Base-by-base conservation (phyloP, 2,888 invertebrate genomes). In the Cylindroiulus punctatus region DNA sequence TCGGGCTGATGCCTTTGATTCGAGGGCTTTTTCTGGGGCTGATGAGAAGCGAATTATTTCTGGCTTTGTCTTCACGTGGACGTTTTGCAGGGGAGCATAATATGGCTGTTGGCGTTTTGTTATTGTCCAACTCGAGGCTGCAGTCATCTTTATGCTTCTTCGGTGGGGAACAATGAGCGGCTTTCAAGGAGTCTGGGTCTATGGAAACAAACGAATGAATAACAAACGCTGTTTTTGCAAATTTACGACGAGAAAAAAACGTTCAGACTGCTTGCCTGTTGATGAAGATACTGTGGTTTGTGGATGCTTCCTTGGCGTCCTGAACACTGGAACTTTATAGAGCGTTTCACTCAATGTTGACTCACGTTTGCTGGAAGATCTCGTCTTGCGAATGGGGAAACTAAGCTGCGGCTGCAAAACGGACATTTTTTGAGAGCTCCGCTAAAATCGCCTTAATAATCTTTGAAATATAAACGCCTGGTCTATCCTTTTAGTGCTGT, bases 381-480 rank as follows among this genome's bases (percentile, higher is more conserved):
- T 84, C 30, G 84, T 57, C 30, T 84, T 84, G 26, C 84, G 84
- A 52, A 84, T 7, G n/a, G 84, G 4, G 30, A 84, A 84, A 30
- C 26, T 84, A 22, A 84, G 26, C 26, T 26, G 8, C 84, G 17
- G 44, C 52, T 84, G 84, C 3, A 83, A 7, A 0, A n/a, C 0
- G 26, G 83, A 30, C 76, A 76, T 76, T 76, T 30, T 14, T 14
- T 83, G 10, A 4, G 26, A 26, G 81, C 1, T n/a, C 19, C 0
- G n/a, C 30, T 30, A 30, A 76, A 76, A 76, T 30, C 7, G 22
- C 22, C 4, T 36, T 36, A 36, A 22, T 7, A 22, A 8, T n/a
- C 52, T 19, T 5, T 17, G 0, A 57, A 4, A 57, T 22, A 57
- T 2, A 0, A 3, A 57, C 57, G 8, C 0, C 57, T n/a, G n/a